Conservation (phyloP, 2,888 invertebrate species). For the Crocallis elinguaria region DNA sequence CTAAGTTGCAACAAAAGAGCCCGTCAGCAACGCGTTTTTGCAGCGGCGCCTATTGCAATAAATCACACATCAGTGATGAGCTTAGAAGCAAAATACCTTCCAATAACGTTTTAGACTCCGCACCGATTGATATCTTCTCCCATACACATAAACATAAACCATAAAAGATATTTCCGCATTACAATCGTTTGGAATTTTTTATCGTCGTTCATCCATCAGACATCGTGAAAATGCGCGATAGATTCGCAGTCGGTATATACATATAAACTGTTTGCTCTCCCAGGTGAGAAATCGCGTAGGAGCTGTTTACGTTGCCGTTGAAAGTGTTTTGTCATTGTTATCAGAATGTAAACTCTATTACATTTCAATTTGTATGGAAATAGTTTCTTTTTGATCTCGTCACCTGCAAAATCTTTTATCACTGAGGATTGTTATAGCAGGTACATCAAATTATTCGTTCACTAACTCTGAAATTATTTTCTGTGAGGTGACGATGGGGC, state of each 20-base stretch:
- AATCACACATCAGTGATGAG: neutral
- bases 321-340: slow-evolving; percentile 16
- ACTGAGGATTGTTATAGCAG: too few relatives aligned
- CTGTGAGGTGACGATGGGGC: too few relatives aligned
- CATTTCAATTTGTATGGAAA: neutral
- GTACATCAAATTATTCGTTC: too few relatives aligned
- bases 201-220: neutral
- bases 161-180: slow-evolving; percentile 6
- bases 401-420: too few relatives aligned
- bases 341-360: neutral
- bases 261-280: slow-evolving; percentile 1
- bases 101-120: neutral
- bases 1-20: too few relatives aligned
- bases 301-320: slow-evolving; percentile 7
- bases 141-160: slow-evolving; percentile 12
- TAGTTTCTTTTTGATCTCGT: neutral
- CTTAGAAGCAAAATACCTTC: neutral
- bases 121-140: slow-evolving; percentile 5
- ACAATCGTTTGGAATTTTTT: too few relatives aligned
- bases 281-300: slow-evolving; percentile 12
- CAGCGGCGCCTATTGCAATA: neutral
- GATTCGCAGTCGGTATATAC: neutral
- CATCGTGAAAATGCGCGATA: neutral
- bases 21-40: too few relatives aligned
- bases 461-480: too few relatives aligned